Evolutionary conservation across 2,113 vertebrate genomes (phyloP).

Genomic region (Callaeas wilsoni): DNA sequence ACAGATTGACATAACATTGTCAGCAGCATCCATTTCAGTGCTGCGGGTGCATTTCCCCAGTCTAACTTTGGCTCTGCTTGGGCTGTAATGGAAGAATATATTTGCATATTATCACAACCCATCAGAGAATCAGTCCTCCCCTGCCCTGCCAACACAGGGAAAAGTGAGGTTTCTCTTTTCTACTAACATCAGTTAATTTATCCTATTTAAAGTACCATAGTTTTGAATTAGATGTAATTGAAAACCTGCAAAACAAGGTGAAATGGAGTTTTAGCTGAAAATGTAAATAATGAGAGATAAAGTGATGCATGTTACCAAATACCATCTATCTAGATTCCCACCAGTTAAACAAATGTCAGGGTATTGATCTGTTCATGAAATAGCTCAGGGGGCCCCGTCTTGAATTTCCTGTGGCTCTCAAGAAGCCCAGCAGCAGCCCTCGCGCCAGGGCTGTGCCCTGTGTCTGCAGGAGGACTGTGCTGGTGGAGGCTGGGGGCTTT

Average conservation of each 20-base stretch:
- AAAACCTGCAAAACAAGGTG: slow-evolving; percentile 24
- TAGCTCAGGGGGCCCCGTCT: not conserved
- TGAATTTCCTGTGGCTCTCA: not conserved
- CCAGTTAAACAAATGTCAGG: slow-evolving; percentile 49
- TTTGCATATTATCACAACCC: not conserved
- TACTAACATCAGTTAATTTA: not conserved
- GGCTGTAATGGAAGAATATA: not conserved
- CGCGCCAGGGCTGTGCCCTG: not conserved
- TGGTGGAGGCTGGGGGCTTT: not conserved
- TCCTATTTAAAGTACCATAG: not conserved
- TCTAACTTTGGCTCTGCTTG: not conserved
- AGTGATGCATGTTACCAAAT: slow-evolving; percentile 14
- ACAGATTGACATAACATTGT: not conserved
- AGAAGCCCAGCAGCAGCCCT: not conserved
- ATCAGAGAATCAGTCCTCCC: not conserved
- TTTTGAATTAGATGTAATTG: slow-evolving; percentile 33
- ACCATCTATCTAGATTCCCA: not conserved
- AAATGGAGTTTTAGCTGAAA: slow-evolving; percentile 23
- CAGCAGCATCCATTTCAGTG: not conserved
- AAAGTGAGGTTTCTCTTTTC: not conserved
- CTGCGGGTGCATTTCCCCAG: not conserved
- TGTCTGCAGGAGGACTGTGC: not conserved
- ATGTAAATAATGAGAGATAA: slow-evolving; percentile 46
- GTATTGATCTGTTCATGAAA: slow-evolving; percentile 25
- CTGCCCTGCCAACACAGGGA: not conserved